These are phyloP conservation scores for Hofmannophila pseudospretella DNA, from an alignment of 2,888 invertebrate species.

Conservation along the genomic window DNA sequence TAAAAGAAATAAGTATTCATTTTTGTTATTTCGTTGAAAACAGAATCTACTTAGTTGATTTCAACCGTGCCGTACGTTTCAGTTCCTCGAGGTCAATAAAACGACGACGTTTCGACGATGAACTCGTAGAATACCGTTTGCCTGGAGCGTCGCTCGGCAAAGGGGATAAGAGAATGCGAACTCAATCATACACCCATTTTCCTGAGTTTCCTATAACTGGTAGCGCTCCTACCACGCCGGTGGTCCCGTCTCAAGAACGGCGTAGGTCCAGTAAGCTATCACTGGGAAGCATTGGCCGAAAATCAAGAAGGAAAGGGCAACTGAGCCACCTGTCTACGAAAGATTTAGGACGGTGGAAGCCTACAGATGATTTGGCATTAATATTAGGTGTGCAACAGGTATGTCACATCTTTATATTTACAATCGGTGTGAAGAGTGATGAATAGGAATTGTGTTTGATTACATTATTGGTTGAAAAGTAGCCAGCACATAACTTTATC, in stretches of 20 bases:
- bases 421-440: too few relatives aligned
- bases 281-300: slow-evolving; percentile 57
- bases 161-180: slow-evolving; percentile 62
- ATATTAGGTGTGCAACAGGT: slow-evolving; percentile 96
- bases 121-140: slow-evolving; percentile 93
- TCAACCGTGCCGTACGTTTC: too few relatives aligned
- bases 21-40: too few relatives aligned
- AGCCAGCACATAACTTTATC: too few relatives aligned
- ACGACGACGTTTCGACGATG: slow-evolving; percentile 97
- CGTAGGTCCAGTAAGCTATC: slow-evolving; percentile 61
- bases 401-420: slow-evolving; percentile 5
- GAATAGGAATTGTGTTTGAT: too few relatives aligned
- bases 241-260: slow-evolving; percentile 41
- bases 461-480: too few relatives aligned
- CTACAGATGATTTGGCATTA: slow-evolving; percentile 95
- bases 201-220: slow-evolving; percentile 58
- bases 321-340: slow-evolving; percentile 85
- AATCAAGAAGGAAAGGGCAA: slow-evolving; percentile 80
- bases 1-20: too few relatives aligned
- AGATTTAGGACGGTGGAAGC: slow-evolving; percentile 97
- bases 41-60: too few relatives aligned
- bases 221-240: slow-evolving; percentile 37
- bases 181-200: slow-evolving; percentile 70
- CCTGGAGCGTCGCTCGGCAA: slow-evolving; percentile 75
- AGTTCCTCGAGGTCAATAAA: slow-evolving; percentile 97